phyloP scores from a whole-genome alignment of 2,797 vertebrate species.

The Sebastes ruberrimus region DNA sequence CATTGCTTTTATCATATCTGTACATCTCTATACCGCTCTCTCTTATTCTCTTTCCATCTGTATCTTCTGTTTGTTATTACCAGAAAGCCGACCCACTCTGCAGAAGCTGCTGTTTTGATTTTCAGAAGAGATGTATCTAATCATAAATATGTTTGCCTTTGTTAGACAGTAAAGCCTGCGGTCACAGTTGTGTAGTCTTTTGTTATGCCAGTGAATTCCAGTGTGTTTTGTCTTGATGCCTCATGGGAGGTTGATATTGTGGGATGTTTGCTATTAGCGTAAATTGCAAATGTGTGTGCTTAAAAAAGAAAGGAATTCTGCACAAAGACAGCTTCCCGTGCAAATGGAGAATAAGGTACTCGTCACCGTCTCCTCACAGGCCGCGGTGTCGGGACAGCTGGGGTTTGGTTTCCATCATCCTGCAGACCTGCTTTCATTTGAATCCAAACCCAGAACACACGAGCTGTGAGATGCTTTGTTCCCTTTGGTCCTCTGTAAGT shows the following conservation, averaged over 20 bases:
- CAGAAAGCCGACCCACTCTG: not conserved
- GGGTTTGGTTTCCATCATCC: conserved; percentile 38
- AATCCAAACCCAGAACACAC: conserved; percentile 8
- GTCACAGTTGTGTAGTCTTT: not conserved
- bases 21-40: not conserved
- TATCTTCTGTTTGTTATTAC: not conserved
- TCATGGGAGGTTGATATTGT: not conserved
- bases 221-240: not conserved
- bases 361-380: not conserved
- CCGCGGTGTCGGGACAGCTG: not conserved
- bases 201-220: not conserved
- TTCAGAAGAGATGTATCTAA: not conserved
- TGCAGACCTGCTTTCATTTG: conserved; percentile 33
- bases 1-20: not conserved
- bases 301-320: not conserved
- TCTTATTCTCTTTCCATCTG: not conserved
- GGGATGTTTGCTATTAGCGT: not conserved
- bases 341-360: not conserved
- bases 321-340: not conserved
- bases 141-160: not conserved
- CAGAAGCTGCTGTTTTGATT: not conserved
- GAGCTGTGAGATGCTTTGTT: conserved; percentile 1
- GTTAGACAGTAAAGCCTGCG: not conserved
- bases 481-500: conserved; percentile 25
- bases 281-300: accelerated